Conservation (phyloP, 1,140 invertebrate genomes). For the Parasteatoda tepidariorum region DNA sequence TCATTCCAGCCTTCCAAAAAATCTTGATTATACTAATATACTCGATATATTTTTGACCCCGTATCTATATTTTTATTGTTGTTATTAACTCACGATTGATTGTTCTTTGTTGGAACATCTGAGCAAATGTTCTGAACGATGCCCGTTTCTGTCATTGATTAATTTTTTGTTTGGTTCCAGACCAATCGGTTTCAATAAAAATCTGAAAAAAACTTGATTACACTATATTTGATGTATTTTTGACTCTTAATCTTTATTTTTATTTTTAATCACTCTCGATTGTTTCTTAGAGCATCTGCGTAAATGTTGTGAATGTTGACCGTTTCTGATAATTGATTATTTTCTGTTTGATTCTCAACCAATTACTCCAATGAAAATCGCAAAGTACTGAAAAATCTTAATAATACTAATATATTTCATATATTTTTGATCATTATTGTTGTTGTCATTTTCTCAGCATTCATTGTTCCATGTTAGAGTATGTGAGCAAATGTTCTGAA, state of each 20-base stretch:
- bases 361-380: no score
- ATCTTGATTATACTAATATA: constrained; percentile 52
- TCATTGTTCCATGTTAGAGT: constrained; percentile 12
- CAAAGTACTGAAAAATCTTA: constrained; percentile 19
- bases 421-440: not conserved
- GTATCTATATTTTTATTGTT: not conserved
- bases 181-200: no score
- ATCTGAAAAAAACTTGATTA: no score
- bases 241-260: no score
- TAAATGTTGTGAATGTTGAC: no score
- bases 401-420: constrained; percentile 47
- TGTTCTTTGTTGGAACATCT: constrained; percentile 24
- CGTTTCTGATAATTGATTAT: no score
- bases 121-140: constrained; percentile 8
- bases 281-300: no score
- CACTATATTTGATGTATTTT: no score
- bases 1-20: constrained; percentile 2
- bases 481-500: constrained; percentile 14
- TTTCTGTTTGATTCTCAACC: no score
- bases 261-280: no score
- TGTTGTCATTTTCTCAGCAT: not conserved
- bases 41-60: not conserved
- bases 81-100: not conserved
- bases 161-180: no score
- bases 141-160: no score